Conservation (phyloP, 2,888 invertebrate genomes). For the Nomada hirtipes region DNA sequence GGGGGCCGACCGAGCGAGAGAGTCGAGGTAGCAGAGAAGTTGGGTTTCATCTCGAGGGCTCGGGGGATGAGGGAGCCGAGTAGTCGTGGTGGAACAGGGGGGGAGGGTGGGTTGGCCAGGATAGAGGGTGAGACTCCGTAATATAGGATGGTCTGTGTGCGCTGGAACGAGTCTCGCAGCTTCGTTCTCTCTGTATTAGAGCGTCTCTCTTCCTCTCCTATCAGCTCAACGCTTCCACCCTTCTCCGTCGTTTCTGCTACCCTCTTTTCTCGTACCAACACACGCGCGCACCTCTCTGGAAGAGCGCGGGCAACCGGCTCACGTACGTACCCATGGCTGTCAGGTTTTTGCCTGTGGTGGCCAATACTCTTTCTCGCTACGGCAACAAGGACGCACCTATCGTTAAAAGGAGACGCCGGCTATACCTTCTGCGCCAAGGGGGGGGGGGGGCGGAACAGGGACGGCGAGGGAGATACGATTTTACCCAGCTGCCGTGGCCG, state of each 20-base stretch:
- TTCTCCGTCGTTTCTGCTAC: conserved; percentile 50
- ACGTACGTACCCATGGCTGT: conserved; percentile 61
- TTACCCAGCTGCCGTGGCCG: conserved; percentile 77
- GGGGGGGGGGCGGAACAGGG: conserved; percentile 21
- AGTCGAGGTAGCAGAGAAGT: conserved; percentile 78
- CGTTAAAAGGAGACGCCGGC: conserved; percentile 52
- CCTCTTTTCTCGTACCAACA: conserved; percentile 68
- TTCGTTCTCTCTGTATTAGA: conserved; percentile 72
- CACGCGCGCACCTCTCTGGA: conserved; percentile 54
- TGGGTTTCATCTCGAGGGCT: conserved; percentile 83
- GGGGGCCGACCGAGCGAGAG: conserved; percentile 51
- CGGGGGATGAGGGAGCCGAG: conserved; percentile 65
- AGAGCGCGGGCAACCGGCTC: conserved; percentile 8
- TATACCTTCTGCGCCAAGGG: neutral
- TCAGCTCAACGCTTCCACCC: conserved; percentile 26
- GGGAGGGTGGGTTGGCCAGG: conserved; percentile 65
- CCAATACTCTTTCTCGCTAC: conserved; percentile 72
- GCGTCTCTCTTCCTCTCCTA: conserved; percentile 56
- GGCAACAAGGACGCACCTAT: conserved; percentile 71
- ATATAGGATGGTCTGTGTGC: conserved; percentile 82
- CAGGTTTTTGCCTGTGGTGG: conserved; percentile 78
- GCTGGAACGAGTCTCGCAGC: conserved; percentile 80
- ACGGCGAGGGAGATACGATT: conserved; percentile 73
- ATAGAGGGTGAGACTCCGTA: conserved; percentile 79
- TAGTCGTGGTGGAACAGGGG: conserved; percentile 44